Conservation (phyloP, 2,888 invertebrate species). For the Yponomeuta plumbellus region DNA sequence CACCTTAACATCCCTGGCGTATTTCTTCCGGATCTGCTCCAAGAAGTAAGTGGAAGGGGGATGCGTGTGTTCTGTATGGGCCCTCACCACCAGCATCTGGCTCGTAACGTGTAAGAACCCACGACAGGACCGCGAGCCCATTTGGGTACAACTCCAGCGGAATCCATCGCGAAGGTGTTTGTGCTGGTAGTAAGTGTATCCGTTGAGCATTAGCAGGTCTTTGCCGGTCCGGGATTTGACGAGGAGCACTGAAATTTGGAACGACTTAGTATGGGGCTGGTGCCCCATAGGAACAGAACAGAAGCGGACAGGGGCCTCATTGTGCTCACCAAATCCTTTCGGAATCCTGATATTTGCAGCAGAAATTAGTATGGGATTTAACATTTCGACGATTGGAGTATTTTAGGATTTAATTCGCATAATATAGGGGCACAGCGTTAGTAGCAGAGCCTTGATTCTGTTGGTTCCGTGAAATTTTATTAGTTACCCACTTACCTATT, state of each 20-base stretch:
- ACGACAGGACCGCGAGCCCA: conserved; percentile 67
- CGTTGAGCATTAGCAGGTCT: conserved; percentile 59
- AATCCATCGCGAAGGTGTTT: conserved; percentile 60
- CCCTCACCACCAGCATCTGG: conserved; percentile 59
- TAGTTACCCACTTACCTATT: no score
- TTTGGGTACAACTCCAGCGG: conserved; percentile 70
- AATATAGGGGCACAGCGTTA: background rate
- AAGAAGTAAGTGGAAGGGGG: conserved; percentile 56
- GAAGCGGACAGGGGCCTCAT: background rate
- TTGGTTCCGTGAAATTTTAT: no score
- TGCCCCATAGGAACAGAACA: background rate
- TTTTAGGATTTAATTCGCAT: background rate
- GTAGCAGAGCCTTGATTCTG: no score
- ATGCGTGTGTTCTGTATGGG: conserved; percentile 60
- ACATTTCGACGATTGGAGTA: background rate
- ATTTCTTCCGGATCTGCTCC: conserved; percentile 35
- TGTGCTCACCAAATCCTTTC: no score
- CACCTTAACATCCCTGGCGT: conserved; percentile 9
- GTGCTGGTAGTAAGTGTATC: conserved; percentile 68
- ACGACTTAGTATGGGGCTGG: background rate
- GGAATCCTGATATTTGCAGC: no score
- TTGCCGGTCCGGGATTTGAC: conserved; percentile 65
- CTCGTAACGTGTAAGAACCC: conserved; percentile 63
- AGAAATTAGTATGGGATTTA: no score
- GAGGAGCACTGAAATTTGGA: conserved; percentile 53